Evolutionary conservation across 1,140 invertebrate genomes (phyloP).

Genomic region (Lordiphosa clarofinis): DNA sequence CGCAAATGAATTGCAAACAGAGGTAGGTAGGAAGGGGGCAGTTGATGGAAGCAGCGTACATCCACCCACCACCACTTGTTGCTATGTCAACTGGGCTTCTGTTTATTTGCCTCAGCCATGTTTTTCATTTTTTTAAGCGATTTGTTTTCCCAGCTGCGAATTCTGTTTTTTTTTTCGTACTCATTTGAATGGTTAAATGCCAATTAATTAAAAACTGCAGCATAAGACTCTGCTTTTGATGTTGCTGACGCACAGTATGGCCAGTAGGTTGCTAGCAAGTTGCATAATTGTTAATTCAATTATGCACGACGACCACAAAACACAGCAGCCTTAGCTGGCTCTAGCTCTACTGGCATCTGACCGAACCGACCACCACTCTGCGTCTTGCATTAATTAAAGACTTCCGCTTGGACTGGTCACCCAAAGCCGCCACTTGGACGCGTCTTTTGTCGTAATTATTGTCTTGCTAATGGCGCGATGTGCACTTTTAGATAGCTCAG

Average conservation of each 20-base stretch:
- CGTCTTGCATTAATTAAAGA: conserved; percentile 66
- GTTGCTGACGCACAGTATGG: not conserved
- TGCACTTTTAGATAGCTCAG: conserved; percentile 32
- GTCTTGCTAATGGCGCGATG: conserved; percentile 38
- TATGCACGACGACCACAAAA: conserved; percentile 45
- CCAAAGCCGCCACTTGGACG: conserved; percentile 4
- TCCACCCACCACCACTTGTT: conserved; percentile 55
- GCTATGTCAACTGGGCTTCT: conserved; percentile 62
- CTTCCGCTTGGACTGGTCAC: conserved; percentile 46
- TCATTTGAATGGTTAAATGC: not conserved
- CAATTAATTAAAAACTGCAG: conserved; percentile 15
- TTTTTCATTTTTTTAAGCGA: conserved; percentile 23
- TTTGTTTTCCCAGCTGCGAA: conserved; percentile 19
- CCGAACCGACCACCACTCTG: conserved; percentile 4
- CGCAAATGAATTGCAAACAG: conserved; percentile 52
- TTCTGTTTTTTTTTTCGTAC: conserved; percentile 1
- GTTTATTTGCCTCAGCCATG: conserved; percentile 25
- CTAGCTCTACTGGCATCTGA: conserved; percentile 19
- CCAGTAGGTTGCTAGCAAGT: conserved; percentile 11
- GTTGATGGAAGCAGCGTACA: not conserved
- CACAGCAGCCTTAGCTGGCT: conserved; percentile 13
- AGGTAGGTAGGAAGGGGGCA: not conserved
- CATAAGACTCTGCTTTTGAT: conserved; percentile 17
- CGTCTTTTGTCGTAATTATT: conserved; percentile 72
- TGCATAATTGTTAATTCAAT: conserved; percentile 70